phyloP scores from a whole-genome alignment of 2,113 vertebrate species.

The Coptodon bakossiorum region DNA sequence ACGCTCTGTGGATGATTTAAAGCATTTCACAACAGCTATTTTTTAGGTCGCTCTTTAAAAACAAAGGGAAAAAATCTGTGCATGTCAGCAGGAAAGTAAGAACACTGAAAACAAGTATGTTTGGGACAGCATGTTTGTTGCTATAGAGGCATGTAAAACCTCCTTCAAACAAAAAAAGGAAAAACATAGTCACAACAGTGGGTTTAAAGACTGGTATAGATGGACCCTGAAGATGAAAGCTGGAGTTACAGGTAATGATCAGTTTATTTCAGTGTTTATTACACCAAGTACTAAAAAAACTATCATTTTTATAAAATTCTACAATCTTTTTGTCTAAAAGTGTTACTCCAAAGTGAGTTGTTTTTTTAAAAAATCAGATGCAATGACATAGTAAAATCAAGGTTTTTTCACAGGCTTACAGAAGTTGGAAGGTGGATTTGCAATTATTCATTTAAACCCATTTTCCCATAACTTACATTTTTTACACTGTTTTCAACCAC shows the following conservation, averaged over 20 bases:
- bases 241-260: background rate
- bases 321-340: background rate
- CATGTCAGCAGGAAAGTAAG: background rate
- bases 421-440: background rate
- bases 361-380: accelerated
- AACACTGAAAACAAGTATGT: background rate
- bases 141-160: background rate
- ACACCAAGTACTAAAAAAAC: background rate
- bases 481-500: background rate
- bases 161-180: background rate
- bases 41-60: background rate
- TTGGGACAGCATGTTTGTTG: background rate
- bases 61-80: background rate
- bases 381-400: background rate
- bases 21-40: background rate
- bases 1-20: constrained; percentile 78
- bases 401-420: background rate
- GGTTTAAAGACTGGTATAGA: background rate
- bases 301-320: accelerated
- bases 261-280: background rate
- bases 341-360: background rate
- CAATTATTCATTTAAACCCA: background rate
- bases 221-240: background rate
- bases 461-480: background rate
- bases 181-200: background rate